Percentiles rank a stretch among this genome's conserved stretches.
Evolutionary conservation across 2,113 vertebrate genomes (phyloP).

Genomic region (Gopherus evgoodei): DNA sequence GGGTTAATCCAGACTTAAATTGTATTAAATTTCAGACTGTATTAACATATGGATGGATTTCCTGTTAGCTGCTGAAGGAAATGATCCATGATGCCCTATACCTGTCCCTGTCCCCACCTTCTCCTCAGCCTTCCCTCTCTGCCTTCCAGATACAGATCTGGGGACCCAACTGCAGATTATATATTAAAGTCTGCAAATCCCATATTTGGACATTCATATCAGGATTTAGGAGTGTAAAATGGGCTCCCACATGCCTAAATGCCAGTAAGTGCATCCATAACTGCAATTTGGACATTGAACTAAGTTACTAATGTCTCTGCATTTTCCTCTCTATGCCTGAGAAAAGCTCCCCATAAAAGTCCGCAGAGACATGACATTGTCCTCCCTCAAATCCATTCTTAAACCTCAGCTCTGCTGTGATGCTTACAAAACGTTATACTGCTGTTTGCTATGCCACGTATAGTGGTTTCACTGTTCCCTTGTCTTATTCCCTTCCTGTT

Average conservation of each 20-base stretch:
- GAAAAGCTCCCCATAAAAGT: neutral
- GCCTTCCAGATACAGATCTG: neutral
- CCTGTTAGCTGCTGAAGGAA: neutral
- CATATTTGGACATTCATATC: neutral
- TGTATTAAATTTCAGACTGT: slow-evolving; percentile 22
- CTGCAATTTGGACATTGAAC: neutral
- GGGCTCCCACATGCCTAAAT: accelerated
- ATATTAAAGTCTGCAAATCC: neutral
- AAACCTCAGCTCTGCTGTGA: neutral
- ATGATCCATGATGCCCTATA: neutral
- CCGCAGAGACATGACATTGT: neutral
- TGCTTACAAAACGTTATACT: neutral
- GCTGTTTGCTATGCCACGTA: neutral
- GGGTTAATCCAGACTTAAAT: slow-evolving; percentile 1
- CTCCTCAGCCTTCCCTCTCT: neutral
- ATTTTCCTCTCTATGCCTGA: neutral
- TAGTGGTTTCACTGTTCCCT: neutral
- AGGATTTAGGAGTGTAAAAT: neutral
- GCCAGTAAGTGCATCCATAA: neutral
- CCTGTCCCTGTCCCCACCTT: neutral
- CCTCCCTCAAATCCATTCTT: neutral
- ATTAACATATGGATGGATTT: slow-evolving; percentile 31
- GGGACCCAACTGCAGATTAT: neutral
- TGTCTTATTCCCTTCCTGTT: neutral
- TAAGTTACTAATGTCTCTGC: neutral